Conservation (phyloP, 2,888 invertebrate species). For the Cancer borealis region DNA sequence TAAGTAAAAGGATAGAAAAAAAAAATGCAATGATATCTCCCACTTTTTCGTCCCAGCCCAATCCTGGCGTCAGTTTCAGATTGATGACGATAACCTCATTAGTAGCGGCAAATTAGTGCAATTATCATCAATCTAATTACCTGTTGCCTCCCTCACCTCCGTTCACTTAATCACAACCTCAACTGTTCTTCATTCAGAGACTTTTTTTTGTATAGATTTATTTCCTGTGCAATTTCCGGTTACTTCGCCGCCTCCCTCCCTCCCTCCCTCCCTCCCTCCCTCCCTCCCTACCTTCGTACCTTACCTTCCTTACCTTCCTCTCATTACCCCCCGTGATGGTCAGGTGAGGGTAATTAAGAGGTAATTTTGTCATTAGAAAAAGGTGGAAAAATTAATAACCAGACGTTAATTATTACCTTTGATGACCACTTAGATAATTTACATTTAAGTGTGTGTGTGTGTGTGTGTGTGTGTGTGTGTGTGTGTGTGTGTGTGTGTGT, state of each 20-base stretch:
- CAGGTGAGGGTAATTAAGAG: constrained; percentile 18
- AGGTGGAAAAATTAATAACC: constrained; percentile 10
- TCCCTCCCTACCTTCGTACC: background rate
- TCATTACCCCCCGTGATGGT: background rate
- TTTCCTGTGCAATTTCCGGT: constrained; percentile 34
- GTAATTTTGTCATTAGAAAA: constrained; percentile 10
- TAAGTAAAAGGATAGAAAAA: background rate
- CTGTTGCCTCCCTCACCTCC: background rate
- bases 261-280: background rate
- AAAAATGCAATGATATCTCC: too few relatives aligned
- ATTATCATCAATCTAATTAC: constrained; percentile 38
- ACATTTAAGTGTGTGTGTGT: background rate
- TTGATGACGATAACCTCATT: constrained; percentile 47
- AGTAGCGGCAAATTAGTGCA: background rate
- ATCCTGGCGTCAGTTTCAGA: constrained; percentile 28
- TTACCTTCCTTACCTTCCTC: background rate
- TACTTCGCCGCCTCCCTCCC: background rate
- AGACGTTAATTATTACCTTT: background rate
- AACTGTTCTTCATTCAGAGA: background rate
- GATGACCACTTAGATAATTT: background rate
- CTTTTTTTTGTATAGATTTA: background rate
- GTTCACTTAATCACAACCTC: constrained; percentile 1
- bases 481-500: constrained; percentile 11
- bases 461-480: background rate
- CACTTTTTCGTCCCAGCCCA: background rate